These are phyloP conservation scores for Emberiza fucata DNA, from an alignment of 2,113 vertebrate genomes.

Conservation along the genomic window DNA sequence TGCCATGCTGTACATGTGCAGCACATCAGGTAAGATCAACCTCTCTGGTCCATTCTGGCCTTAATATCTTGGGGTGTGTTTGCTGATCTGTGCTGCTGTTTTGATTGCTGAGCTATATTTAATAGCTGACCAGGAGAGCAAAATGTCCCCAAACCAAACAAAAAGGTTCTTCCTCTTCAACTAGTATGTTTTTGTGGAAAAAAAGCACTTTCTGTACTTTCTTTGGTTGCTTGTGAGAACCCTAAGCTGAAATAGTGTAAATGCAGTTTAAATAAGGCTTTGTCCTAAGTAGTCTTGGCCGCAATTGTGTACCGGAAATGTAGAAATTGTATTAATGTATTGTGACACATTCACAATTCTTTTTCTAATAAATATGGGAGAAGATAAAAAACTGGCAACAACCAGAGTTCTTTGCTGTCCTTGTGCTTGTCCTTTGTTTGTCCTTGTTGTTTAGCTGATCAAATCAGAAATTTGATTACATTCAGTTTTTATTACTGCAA, in stretches of 20 bases:
- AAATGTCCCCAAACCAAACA: not conserved
- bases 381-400: not conserved
- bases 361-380: not conserved
- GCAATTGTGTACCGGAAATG: not conserved
- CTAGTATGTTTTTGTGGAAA: accelerated
- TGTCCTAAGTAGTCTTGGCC: not conserved
- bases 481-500: not conserved
- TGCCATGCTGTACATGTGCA: not conserved
- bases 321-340: not conserved
- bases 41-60: not conserved
- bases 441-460: not conserved
- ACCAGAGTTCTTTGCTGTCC: not conserved
- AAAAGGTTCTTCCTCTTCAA: not conserved
- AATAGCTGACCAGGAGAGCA: not conserved
- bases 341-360: not conserved
- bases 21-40: not conserved
- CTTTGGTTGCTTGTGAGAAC: not conserved
- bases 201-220: not conserved
- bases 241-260: not conserved
- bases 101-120: not conserved
- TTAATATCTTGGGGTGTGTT: not conserved
- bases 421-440: not conserved
- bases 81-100: not conserved
- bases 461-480: not conserved
- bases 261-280: not conserved